phyloP scores from a whole-genome alignment of 2,113 vertebrate species.

The Poecilia latipinna region DNA sequence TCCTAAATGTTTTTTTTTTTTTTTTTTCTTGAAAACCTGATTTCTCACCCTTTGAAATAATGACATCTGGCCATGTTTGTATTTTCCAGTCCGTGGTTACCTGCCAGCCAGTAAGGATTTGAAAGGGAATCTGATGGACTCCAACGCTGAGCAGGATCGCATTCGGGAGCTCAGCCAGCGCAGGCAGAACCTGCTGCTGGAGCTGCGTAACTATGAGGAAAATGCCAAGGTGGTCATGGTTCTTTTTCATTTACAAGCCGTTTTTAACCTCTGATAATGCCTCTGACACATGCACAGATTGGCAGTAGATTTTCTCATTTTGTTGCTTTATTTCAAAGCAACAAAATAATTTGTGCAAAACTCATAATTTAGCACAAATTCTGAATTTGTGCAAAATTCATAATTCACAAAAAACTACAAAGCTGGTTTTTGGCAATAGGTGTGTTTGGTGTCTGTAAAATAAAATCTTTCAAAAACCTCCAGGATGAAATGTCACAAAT shows the following conservation, averaged over 20 bases:
- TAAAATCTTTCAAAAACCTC: no score
- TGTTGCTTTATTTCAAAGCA: no score
- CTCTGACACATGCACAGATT: not conserved
- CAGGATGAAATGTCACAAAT: no score
- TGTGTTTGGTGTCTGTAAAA: no score
- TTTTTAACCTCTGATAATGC: not conserved
- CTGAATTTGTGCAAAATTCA: no score
- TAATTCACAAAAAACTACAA: no score
- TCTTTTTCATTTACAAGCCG: not conserved
- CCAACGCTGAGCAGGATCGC: slow-evolving; percentile 89
- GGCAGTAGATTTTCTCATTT: not conserved
- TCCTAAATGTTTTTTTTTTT: not conserved
- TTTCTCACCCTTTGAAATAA: not conserved
- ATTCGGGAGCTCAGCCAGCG: slow-evolving; percentile 95
- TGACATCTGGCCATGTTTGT: not conserved
- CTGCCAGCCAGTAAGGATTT: slow-evolving; percentile 89
- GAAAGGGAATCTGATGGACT: slow-evolving; percentile 91
- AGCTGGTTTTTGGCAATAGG: no score
- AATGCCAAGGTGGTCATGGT: slow-evolving; percentile 84
- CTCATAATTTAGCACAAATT: no score
- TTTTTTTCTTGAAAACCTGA: no score
- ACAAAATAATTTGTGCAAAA: not conserved
- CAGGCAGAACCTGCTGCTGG: slow-evolving; percentile 92
- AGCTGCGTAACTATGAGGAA: slow-evolving; percentile 94
- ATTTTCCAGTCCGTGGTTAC: slow-evolving; percentile 90